phyloP scores from a whole-genome alignment of 1,140 invertebrate species.

The Drosophila mojavensis region DNA sequence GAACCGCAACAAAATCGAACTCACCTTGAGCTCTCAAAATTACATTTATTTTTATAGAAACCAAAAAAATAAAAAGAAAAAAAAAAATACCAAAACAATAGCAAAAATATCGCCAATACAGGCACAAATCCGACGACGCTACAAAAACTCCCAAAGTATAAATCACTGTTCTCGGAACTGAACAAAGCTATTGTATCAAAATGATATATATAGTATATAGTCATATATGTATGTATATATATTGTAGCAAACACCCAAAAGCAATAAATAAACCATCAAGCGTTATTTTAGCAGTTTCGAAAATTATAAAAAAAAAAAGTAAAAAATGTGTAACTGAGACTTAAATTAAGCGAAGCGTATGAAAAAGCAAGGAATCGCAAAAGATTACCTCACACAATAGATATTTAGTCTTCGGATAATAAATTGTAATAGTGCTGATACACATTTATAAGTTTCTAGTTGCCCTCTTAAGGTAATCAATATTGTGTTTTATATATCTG shows the following conservation, averaged over 20 bases:
- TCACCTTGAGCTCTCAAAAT: slow-evolving; percentile 42
- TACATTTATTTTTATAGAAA: slow-evolving; percentile 35
- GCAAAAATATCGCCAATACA: slow-evolving; percentile 6
- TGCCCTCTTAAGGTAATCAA: too few species aligned
- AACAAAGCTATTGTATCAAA: slow-evolving; percentile 7
- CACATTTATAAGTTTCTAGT: too few species aligned
- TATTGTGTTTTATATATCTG: too few species aligned
- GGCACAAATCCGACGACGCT: background rate
- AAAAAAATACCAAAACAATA: slow-evolving; percentile 12
- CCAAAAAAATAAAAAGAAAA: slow-evolving; percentile 28
- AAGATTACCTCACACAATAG: too few species aligned
- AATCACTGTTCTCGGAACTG: slow-evolving; percentile 3
- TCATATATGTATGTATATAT: slow-evolving; percentile 1
- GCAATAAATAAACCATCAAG: too few species aligned
- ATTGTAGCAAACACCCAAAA: too few species aligned
- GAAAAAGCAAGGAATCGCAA: background rate
- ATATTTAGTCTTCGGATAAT: too few species aligned
- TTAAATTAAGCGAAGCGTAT: background rate
- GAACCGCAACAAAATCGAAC: slow-evolving; percentile 43
- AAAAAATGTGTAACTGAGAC: background rate
- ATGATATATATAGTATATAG: background rate
- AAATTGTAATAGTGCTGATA: too few species aligned
- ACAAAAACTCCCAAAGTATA: background rate
- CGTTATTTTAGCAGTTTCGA: background rate
- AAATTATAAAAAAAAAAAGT: too few species aligned